Base-by-base conservation (phyloP, 2,113 vertebrate species). In the Mirza zaza region DNA sequence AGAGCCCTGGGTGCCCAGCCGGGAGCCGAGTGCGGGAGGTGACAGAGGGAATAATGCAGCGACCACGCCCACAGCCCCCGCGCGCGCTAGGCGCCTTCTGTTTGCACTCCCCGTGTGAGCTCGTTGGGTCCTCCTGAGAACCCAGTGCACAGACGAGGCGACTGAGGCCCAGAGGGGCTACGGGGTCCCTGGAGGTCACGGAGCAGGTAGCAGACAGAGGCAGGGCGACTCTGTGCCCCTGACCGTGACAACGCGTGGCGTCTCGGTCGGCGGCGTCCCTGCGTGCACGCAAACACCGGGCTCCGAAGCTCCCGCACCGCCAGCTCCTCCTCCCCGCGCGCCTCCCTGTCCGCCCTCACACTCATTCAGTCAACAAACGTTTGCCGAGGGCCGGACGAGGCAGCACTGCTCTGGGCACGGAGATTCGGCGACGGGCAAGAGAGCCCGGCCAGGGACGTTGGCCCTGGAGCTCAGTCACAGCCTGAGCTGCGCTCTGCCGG, bases 361-460 rank as follows among this genome's bases (percentile, higher is more conserved):
- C 1, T 25, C 25, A 27, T 21, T 80, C 81, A 57, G 36, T 23
- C 59, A 14, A 27, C 50, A 63, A 32, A 82, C 50, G 15, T 39
- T 20, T 25, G 3, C 0, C 29, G 48, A 52, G 36, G 12, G 32
- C 25, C 7, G 20, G 5, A 1, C 3, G 79, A 36, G 29, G 48
- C 32, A 1, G 42, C 42, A 23, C 32, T 11, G 63, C 48, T 32
- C 63, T 55, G 1, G 15, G 42, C 11, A 18, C 5, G 25, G 39
- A 65, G 34, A 29, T 18, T 17, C 10, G 10, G 52, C 82, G 27
- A 5, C 12, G 23, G 39, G n/a, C 8, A 36, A 9, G 63, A 2
- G 6, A 0, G 18, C 1, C 23, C 9, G 14, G 6, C 4, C 7
- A 17, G 48, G 32, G 63, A n/a, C 9, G 48, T 0, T 1, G n/a